Evolutionary conservation across 2,888 invertebrate genomes (phyloP).

Genomic region (Parapristionchus giblindavisi): DNA sequence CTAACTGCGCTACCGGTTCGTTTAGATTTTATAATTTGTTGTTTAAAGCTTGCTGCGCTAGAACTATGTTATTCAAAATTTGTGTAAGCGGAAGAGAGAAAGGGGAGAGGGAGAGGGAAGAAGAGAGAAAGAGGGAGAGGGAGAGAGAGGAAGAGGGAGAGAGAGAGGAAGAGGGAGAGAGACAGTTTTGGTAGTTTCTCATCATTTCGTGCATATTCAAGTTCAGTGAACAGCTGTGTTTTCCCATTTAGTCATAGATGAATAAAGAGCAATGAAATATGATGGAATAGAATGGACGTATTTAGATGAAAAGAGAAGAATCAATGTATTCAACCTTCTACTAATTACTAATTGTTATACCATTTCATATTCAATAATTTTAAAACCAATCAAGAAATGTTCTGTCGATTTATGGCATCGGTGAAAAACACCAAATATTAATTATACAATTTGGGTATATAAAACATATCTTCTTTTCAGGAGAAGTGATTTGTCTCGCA

Average conservation of each 20-base stretch:
- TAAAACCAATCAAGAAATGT: no score
- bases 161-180: slow-evolving; percentile 15
- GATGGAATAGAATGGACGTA: not conserved
- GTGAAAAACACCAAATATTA: not conserved
- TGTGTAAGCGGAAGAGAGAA: no score
- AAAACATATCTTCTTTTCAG: slow-evolving; percentile 7
- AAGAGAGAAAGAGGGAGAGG: no score
- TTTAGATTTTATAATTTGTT: not conserved
- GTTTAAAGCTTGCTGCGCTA: not conserved
- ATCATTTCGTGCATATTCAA: no score
- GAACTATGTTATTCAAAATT: no score
- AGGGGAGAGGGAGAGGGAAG: no score
- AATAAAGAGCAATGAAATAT: not conserved
- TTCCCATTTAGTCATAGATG: slow-evolving; percentile 3
- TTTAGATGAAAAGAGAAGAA: not conserved
- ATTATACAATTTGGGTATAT: not conserved
- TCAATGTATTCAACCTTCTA: not conserved
- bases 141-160: no score
- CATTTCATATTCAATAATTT: no score
- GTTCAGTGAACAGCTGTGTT: no score
- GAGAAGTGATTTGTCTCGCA: slow-evolving; percentile 21
- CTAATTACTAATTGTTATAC: no score
- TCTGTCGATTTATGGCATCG: no score
- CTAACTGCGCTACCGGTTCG: slow-evolving; percentile 16
- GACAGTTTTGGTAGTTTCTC: slow-evolving; percentile 23